Evolutionary conservation across 2,888 invertebrate species (phyloP).

Genomic region (Ellobium chinense): DNA sequence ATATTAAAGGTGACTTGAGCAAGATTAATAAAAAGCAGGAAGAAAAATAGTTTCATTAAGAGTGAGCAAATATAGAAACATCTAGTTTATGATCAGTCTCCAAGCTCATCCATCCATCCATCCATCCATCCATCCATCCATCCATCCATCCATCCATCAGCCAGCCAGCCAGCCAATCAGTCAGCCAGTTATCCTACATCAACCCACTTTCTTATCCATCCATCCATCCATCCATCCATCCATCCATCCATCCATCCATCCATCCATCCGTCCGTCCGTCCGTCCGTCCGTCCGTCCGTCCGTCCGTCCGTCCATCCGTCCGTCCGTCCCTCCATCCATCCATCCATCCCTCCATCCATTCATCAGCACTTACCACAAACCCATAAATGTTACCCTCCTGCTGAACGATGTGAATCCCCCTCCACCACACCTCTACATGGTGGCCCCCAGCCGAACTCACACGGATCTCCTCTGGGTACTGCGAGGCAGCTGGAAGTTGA

Average conservation of each 20-base stretch:
- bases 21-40: too few species aligned
- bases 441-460: slow-evolving; percentile 49
- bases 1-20: too few species aligned
- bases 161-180: too few species aligned
- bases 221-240: too few species aligned
- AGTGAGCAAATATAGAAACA: too few species aligned
- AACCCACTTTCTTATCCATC: too few species aligned
- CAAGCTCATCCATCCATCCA: too few species aligned
- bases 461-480: slow-evolving; percentile 54
- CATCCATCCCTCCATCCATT: background rate
- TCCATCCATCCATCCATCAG: too few species aligned
- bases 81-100: too few species aligned
- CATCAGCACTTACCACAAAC: slow-evolving; percentile 47
- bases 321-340: background rate
- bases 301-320: background rate
- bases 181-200: too few species aligned
- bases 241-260: background rate
- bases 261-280: background rate
- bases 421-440: slow-evolving; percentile 53
- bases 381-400: slow-evolving; percentile 49
- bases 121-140: too few species aligned
- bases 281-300: background rate
- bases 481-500: slow-evolving; percentile 46
- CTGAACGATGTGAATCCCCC: slow-evolving; percentile 49
- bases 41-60: too few species aligned